Base-by-base conservation (phyloP, 2,113 vertebrate species). In the Xerus inauris region DNA sequence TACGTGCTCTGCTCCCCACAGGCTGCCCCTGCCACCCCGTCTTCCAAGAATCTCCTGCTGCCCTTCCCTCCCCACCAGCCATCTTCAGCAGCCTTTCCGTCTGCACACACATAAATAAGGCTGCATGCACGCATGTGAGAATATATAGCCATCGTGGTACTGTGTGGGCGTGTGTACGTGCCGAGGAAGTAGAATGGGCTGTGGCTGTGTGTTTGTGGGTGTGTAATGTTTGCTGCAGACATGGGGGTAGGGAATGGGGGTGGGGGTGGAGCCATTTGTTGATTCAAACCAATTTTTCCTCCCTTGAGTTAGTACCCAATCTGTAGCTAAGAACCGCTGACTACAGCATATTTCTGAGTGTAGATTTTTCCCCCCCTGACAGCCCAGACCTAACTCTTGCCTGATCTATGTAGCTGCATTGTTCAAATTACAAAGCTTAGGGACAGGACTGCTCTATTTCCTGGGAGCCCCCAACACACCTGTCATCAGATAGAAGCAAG, bases 371-470 rank as follows among this genome's bases (percentile, higher is more conserved):
- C 79, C 38, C 6, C 88, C 67, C 67, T 98, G 98, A 99, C 98
- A 98, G 98, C 97, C 91, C 38, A 94, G 98, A 96, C 98, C 98
- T 97, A 98, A 98, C 98, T 99, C 98, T 98, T 96, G 97, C 97
- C 97, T 98, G 98, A 98, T 98, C 98, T 98, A 2, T 98, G 98
- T 97, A 98, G 97, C 97, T 95, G 97, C 98, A 98, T 98, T 98
- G 98, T 98, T 97, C n/a, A 67, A 98, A 97, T 98, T 98, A 98
- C 98, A 98, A 98, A 99, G 98, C 98, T 97, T 95, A 38, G 98
- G 97, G 98, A 98, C 98, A 98, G 98, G 97, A 69, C 97, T 97
- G 97, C 85, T 98, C 98, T 98, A 95, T 97, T 98, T 98, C 98
- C 98, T 93, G 95, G 89, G 97, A 97, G 91, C 97, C 98, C 94